phyloP scores from a whole-genome alignment of 2,113 vertebrate species.

The Choloepus hoffmanni region DNA sequence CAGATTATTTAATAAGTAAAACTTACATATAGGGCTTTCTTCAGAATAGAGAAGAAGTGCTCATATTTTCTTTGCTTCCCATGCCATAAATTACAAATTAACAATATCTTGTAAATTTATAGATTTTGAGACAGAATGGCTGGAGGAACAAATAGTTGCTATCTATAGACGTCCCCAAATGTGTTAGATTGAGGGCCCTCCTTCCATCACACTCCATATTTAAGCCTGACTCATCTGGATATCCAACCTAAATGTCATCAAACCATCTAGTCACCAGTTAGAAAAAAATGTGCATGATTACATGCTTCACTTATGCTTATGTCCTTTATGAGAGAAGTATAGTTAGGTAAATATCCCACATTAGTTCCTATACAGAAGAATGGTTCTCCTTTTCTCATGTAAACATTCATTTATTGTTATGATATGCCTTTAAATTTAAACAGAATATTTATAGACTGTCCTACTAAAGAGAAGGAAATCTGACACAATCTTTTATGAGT shows the following conservation, averaged over 20 bases:
- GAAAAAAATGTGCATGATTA: background rate
- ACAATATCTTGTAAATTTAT: background rate
- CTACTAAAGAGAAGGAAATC: background rate
- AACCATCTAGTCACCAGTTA: background rate
- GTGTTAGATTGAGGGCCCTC: background rate
- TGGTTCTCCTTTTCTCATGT: background rate
- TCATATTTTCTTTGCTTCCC: conserved; percentile 11
- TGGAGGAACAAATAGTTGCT: background rate
- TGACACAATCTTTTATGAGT: conserved; percentile 1
- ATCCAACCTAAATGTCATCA: background rate
- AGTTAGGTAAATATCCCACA: conserved; percentile 1
- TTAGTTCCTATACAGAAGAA: background rate
- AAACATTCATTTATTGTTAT: background rate
- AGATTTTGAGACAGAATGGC: background rate
- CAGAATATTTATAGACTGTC: conserved; percentile 18
- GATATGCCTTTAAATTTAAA: background rate
- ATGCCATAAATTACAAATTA: background rate
- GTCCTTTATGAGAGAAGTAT: background rate
- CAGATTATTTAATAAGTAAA: background rate
- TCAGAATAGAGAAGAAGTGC: background rate
- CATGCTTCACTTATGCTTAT: background rate
- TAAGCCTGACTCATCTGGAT: background rate
- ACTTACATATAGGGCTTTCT: background rate
- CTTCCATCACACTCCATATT: background rate
- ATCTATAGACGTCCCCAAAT: background rate